Evolutionary conservation across 2,113 vertebrate genomes (phyloP), one percentile per base, ranked within the genome.

Genomic region (Poicephalus gulielmi): DNA sequence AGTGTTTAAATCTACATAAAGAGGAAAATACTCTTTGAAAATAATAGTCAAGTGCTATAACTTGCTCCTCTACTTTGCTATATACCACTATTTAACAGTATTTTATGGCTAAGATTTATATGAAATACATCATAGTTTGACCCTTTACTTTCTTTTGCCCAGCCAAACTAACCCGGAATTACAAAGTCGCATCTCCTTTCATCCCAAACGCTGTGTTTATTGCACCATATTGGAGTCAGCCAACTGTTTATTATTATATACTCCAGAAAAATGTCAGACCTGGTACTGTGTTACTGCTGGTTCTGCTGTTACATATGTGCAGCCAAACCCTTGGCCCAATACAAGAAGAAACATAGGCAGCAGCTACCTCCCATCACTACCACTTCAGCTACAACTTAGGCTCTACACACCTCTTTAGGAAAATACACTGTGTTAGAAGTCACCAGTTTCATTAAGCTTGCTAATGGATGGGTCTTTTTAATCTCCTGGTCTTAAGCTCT

Each of bases 291-390:
- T 27, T n/a, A 39, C 37, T 10, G 37, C 37, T 39, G 16, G 22
- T 17, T 52, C 55, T 59, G 49, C 49, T 7, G 37, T n/a, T 43
- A 52, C 5, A 0, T 6, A 11, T 0, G 1, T 4, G 33, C 60
- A 12, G 59, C 14, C 78, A 59, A 67, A 17, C 11, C 39, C 37
- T 60, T 0, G 4, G n/a, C 50, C 52, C 47, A 47, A 8, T 19
- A 16, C 7, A 35, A n/a, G 64, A 46, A 19, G 52, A 28, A 64
- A 13, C 0, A 6, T 3, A 39, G 62, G 57, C 28, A 71, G 18
- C 35, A 18, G 23, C 31, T 13, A 18, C 37, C 14, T 37, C 53
- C 39, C 35, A 7, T 31, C 59, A 57, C 6, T 28, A 39, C 24
- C 35, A 2, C 67, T 74, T 37, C 28, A 28, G 70, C 33, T 33